Evolutionary conservation across 2,888 invertebrate species (phyloP).

Genomic region (Malthinus seriepunctatus): DNA sequence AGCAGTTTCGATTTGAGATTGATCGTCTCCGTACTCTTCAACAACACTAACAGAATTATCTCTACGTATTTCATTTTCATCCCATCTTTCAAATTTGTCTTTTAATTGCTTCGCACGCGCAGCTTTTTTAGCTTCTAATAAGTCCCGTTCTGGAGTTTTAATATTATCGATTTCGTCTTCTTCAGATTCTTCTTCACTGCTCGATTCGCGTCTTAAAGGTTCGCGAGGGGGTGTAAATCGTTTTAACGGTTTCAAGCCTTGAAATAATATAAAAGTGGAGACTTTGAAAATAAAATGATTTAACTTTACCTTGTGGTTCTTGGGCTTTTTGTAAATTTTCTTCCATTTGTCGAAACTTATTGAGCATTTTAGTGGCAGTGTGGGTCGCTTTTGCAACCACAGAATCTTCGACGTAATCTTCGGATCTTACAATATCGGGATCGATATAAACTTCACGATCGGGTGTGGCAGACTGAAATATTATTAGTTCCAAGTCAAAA

Average conservation of each 20-base stretch:
- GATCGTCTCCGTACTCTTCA: conserved; percentile 62
- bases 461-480: conserved; percentile 63
- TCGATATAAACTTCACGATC: conserved; percentile 75
- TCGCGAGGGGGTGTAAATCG: conserved; percentile 90
- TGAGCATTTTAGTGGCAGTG: conserved; percentile 85
- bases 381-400: conserved; percentile 62
- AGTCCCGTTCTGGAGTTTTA: conserved; percentile 45
- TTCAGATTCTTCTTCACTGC: conserved; percentile 53
- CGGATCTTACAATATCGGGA: conserved; percentile 70
- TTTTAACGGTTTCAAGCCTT: conserved; percentile 79
- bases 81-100: conserved; percentile 89
- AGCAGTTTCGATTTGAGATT: conserved; percentile 84
- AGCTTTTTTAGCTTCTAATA: conserved; percentile 65
- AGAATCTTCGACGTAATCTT: conserved; percentile 60
- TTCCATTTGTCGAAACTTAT: conserved; percentile 88
- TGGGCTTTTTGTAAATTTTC: conserved; percentile 63
- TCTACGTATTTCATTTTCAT: conserved; percentile 66
- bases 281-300: background rate
- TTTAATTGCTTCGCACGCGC: conserved; percentile 83
- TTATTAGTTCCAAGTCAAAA: no score
- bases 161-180: conserved; percentile 54
- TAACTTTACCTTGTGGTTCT: conserved; percentile 43
- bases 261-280: background rate
- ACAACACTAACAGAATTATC: conserved; percentile 57
- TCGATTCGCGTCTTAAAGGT: conserved; percentile 47